Percentiles rank a stretch among this genome's conserved stretches.
These are phyloP conservation scores for Lithophane ornitopus DNA, from an alignment of 2,888 invertebrate genomes.

Conservation along the genomic window DNA sequence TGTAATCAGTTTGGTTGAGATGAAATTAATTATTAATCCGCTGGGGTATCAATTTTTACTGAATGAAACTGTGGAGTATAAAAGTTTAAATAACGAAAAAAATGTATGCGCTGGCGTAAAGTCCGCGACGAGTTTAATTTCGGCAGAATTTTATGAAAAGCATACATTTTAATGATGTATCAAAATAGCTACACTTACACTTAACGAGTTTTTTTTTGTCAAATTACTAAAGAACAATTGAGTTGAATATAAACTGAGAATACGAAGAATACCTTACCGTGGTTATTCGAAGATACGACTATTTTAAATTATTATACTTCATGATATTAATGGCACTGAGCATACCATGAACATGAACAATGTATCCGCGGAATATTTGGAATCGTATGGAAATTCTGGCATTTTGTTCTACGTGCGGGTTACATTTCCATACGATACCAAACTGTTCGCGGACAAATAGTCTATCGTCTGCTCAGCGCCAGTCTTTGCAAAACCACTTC, in stretches of 20 bases:
- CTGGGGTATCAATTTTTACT: not conserved
- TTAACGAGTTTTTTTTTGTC: not conserved
- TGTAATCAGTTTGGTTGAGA: conserved; percentile 21
- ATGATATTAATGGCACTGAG: not conserved
- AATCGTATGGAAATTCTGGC: too few species aligned
- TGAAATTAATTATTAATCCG: conserved; percentile 14
- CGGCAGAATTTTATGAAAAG: not conserved
- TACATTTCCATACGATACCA: too few species aligned
- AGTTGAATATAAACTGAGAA: not conserved
- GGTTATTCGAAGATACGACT: not conserved
- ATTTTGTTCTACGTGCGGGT: too few species aligned
- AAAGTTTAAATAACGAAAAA: conserved; percentile 1
- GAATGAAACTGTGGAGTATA: not conserved
- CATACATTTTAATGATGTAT: not conserved
- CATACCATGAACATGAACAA: too few species aligned
- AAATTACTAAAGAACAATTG: too few species aligned
- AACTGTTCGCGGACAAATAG: too few species aligned
- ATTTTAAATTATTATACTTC: not conserved
- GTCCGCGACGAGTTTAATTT: not conserved
- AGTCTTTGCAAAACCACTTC: not conserved
- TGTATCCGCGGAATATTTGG: too few species aligned
- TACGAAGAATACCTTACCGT: too few species aligned
- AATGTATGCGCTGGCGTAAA: not conserved
- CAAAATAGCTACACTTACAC: not conserved
- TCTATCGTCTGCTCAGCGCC: too few species aligned